Evolutionary conservation across 1,140 invertebrate species (phyloP), one percentile per base, ranked within the genome.

Genomic region (Drosophila elegans): DNA sequence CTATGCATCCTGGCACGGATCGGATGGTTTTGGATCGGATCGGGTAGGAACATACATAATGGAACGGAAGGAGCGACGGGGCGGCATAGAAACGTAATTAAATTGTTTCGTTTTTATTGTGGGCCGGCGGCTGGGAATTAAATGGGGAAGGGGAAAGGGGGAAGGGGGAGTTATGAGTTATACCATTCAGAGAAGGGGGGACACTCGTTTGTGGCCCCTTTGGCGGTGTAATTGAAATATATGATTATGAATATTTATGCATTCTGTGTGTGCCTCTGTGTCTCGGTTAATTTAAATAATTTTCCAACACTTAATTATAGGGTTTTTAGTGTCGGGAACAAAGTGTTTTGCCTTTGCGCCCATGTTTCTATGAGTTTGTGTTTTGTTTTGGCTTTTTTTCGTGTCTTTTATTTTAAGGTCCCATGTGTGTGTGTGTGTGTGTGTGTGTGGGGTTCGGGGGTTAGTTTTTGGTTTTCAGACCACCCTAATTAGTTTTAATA

Each of bases 181-280:
- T 49, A 32, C 27, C 46, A 49, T 12, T 3, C 21, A 29, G 27
- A 29, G 27, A 13, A 4, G n/a, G 54, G 29, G 29, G 46, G 51
- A 32, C 45, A 59, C 41, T 78, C 61, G 61, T 44, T 72, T 54
- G 60, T 42, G 36, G 52, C 41, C 56, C 63, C 64, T 32, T 53
- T 69, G 75, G 71, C 71, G 61, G 48, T 78, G 72, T 91, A 91
- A 91, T 91, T 91, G 90, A 91, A 91, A 91, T 91, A 91, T 91
- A 91, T 91, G 85, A 91, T 91, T 91, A 91, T 91, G 89, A 90
- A 91, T 90, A 91, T 91, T 89, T 91, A 91, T 91, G 89, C 66
- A 79, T 83, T 79, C 49, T 13, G 45, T 68, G 4, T 63, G 51
- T 46, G 13, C 57, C 34, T 54, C 27, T 56, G 53, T 64, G 54